Percentiles rank a stretch among this genome's conserved stretches.
These are phyloP conservation scores for Falco peregrinus DNA, from an alignment of 2,797 vertebrate genomes.

Conservation along the genomic window DNA sequence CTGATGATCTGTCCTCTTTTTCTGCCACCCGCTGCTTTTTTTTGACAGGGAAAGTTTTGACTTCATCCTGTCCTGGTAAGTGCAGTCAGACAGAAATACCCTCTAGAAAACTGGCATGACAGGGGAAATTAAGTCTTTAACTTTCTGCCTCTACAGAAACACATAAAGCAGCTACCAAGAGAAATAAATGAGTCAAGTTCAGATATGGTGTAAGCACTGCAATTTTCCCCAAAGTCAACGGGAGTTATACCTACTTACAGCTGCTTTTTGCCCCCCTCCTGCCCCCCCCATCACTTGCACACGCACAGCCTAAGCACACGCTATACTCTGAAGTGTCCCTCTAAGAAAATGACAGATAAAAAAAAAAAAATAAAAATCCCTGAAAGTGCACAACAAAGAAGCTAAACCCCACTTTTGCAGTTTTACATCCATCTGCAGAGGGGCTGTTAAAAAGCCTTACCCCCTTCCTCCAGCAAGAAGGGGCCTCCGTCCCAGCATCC, in stretches of 20 bases:
- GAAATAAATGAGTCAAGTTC: background rate
- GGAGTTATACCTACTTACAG: background rate
- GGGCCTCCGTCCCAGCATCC: constrained; percentile 30
- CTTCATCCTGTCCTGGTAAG: background rate
- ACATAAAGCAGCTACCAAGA: background rate
- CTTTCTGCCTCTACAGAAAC: background rate
- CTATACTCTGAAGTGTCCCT: background rate
- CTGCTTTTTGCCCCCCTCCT: background rate
- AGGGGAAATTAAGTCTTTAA: constrained; percentile 6
- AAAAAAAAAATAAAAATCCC: background rate
- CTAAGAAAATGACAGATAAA: background rate
- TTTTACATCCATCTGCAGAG: background rate
- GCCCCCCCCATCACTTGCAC: background rate
- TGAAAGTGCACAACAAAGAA: background rate
- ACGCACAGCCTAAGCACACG: background rate
- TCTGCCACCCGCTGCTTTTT: background rate
- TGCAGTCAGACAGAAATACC: background rate
- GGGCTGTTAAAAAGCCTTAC: background rate
- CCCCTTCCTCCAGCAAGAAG: background rate
- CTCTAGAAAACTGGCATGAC: background rate
- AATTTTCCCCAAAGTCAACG: background rate
- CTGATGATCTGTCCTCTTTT: background rate
- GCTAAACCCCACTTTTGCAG: background rate
- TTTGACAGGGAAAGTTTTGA: constrained; percentile 38
- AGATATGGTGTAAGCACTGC: background rate